These are phyloP conservation scores for Trinectes maculatus DNA, from an alignment of 2,113 vertebrate species.

Conservation along the genomic window DNA sequence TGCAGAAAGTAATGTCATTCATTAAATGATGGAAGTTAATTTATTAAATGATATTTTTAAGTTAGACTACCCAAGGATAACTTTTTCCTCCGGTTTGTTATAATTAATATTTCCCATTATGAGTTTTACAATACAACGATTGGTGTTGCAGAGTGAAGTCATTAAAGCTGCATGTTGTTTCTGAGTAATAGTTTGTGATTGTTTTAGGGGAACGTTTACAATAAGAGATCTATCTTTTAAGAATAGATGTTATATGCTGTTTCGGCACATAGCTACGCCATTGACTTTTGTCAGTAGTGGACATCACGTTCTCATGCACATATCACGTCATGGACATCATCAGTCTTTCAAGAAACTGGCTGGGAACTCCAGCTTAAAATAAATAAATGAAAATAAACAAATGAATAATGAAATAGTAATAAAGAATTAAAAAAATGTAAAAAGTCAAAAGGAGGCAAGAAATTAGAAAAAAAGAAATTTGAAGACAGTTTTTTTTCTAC, in stretches of 20 bases:
- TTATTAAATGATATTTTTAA: constrained; percentile 71
- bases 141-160: constrained; percentile 58
- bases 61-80: constrained; percentile 64
- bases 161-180: constrained; percentile 56
- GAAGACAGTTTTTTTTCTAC: no score
- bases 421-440: no score
- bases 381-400: no score
- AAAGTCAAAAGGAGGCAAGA: no score
- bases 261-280: not conserved
- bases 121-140: constrained; percentile 73
- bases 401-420: no score
- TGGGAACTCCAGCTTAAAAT: no score
- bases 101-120: constrained; percentile 78
- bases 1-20: constrained; percentile 71
- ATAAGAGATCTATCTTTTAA: constrained; percentile 2
- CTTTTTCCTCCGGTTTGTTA: constrained; percentile 63
- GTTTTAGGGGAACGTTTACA: constrained; percentile 12
- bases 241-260: not conserved
- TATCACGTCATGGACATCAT: no score
- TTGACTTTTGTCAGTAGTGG: no score
- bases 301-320: no score
- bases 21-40: constrained; percentile 75
- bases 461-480: no score
- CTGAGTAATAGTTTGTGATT: constrained; percentile 21
- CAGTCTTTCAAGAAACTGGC: no score